Evolutionary conservation across 2,797 vertebrate genomes (phyloP).

Genomic region (Botia almorhae): DNA sequence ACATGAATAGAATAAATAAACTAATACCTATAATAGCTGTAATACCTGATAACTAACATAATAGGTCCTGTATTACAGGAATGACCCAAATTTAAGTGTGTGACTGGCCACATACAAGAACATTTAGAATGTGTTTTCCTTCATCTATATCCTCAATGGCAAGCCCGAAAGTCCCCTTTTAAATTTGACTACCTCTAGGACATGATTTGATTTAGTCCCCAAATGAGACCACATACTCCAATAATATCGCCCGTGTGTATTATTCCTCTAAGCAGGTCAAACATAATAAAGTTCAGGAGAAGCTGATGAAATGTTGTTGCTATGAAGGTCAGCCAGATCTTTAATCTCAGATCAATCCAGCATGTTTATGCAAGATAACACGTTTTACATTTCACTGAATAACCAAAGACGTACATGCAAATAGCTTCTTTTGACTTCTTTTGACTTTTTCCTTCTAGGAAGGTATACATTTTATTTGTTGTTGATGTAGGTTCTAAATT

Average conservation of each 20-base stretch:
- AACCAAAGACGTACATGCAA: constrained; percentile 17
- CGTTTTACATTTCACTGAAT: constrained; percentile 2
- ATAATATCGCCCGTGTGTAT: constrained; percentile 40
- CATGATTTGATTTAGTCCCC: constrained; percentile 33
- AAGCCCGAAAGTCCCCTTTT: constrained; percentile 40
- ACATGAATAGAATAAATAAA: too few relatives aligned
- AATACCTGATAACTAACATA: too few relatives aligned
- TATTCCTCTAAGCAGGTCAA: constrained; percentile 39
- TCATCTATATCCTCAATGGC: constrained; percentile 1
- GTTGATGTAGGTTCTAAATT: too few relatives aligned
- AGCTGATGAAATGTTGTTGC: constrained; percentile 24
- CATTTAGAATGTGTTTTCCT: constrained; percentile 9
- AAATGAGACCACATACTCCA: constrained; percentile 40
- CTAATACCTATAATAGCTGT: too few relatives aligned
- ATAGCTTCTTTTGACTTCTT: too few relatives aligned
- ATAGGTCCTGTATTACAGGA: too few relatives aligned
- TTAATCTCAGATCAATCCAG: constrained; percentile 21
- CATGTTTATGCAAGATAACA: constrained; percentile 44
- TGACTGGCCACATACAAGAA: not conserved
- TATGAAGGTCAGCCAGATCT: constrained; percentile 9
- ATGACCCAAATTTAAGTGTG: not conserved
- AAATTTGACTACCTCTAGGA: constrained; percentile 24
- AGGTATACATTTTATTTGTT: too few relatives aligned
- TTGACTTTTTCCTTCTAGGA: too few relatives aligned
- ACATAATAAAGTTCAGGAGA: constrained; percentile 27